Conservation (phyloP, 2,113 vertebrate species). For the Cinclus cinclus region DNA sequence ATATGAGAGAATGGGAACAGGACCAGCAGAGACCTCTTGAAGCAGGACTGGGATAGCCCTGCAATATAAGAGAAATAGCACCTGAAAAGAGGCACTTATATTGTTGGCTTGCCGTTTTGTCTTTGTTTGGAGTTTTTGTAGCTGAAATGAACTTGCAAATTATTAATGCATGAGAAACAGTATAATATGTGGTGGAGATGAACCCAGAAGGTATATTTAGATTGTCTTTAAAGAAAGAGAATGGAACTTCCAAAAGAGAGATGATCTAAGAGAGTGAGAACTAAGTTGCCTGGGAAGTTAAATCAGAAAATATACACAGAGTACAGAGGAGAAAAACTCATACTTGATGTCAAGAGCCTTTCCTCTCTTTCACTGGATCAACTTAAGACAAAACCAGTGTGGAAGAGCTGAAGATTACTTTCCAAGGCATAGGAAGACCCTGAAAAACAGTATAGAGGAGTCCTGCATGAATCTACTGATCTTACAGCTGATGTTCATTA, state of each 20-base stretch:
- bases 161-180: background rate
- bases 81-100: background rate
- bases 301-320: background rate
- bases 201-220: background rate
- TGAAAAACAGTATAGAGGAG: background rate
- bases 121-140: background rate
- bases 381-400: background rate
- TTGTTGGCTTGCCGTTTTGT: background rate
- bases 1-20: background rate
- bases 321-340: background rate
- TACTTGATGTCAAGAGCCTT: background rate
- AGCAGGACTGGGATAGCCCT: background rate
- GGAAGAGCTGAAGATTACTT: background rate
- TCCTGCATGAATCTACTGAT: background rate
- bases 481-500: background rate
- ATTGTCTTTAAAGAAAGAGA: background rate
- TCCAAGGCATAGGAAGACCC: background rate
- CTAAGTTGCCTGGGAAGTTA: background rate
- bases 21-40: background rate
- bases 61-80: fast-evolving
- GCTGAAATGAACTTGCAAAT: fast-evolving
- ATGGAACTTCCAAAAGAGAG: background rate
- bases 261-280: background rate
- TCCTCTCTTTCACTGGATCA: background rate
- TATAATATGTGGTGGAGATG: background rate